Base-by-base conservation (phyloP, 1,140 invertebrate genomes). In the Latrodectus geometricus region DNA sequence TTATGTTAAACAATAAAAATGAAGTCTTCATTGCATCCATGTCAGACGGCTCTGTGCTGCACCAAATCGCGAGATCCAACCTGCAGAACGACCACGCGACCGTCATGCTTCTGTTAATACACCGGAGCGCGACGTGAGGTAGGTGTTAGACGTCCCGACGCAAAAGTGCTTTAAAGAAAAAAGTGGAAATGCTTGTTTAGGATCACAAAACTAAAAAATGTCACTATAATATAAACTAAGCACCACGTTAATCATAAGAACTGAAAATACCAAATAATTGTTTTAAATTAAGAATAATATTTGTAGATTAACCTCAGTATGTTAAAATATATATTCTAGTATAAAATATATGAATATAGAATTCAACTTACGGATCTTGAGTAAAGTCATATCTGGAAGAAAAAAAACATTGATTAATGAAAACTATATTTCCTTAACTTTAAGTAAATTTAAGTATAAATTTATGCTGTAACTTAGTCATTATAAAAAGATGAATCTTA, bases 91-190 rank as follows among this genome's bases (percentile, higher is more conserved):
- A 74, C 61, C 82, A 70, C 82, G 82, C 82, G 82, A 83, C 23
- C 82, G 83, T 61, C 23, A 73, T 72, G 83, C 83, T 78, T 86
- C 83, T 52, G 8, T 86, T 86, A 86, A 86, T 76, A 86, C 65
- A 86, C 83, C 83, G 83, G 83, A 56, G 83, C 83, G 83, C 83
- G 83, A 77, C 83, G 75, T 54, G 83, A 35, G 68, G 83, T 78
- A 49, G 73, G 73, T 48, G 83, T 86, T 69, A 86, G 74, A 12
- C 83, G 83, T 70, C 75, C 83, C 83, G 83, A 86, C 49, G 83
- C 83, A 86, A 86, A 86, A 77, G 83, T 86, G 83, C 83, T 86
- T 86, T 86, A 86, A 86, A 86, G 83, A 78, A 81, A 79, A 86
- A 86, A 86, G 72, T 86, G 74, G 83, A 86, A 86, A 86, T 20